Evolutionary conservation across 2,888 invertebrate species (phyloP).

Genomic region (Xanthorhoe designata): DNA sequence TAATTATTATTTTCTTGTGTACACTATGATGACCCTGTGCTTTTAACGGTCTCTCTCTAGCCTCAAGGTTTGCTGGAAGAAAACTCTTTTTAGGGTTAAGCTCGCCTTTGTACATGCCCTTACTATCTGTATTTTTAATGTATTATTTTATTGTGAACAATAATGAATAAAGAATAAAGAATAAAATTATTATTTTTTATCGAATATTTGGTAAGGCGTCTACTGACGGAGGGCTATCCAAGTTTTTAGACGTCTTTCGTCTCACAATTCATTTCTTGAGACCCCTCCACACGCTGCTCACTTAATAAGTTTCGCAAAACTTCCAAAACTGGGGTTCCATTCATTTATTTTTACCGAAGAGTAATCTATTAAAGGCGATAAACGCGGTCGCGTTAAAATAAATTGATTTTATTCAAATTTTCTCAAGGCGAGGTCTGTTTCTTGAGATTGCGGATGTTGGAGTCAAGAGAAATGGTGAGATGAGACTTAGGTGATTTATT

Average conservation of each 20-base stretch:
- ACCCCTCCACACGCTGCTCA: constrained; percentile 38
- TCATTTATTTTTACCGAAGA: constrained; percentile 66
- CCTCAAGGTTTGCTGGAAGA: too few species aligned
- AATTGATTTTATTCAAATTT: constrained; percentile 85
- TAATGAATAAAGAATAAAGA: too few species aligned
- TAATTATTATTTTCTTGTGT: too few species aligned
- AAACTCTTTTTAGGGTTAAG: too few species aligned
- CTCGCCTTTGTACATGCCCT: too few species aligned
- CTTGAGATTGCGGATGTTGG: constrained; percentile 68
- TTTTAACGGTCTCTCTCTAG: too few species aligned
- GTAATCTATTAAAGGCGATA: constrained; percentile 81
- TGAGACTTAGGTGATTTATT: constrained; percentile 20
- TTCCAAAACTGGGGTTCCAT: constrained; percentile 51
- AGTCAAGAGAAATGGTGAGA: constrained; percentile 33
- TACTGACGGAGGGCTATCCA: background rate
- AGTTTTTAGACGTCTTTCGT: constrained; percentile 7
- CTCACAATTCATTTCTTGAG: constrained; percentile 32
- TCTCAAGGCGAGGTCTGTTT: constrained; percentile 76
- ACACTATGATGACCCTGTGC: too few species aligned
- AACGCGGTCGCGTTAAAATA: constrained; percentile 78
- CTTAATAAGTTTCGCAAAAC: constrained; percentile 40
- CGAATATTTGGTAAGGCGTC: background rate
- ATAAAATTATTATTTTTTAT: too few species aligned
- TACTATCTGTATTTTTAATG: too few species aligned
- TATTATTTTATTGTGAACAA: too few species aligned